Evolutionary conservation across 2,888 invertebrate species (phyloP).

Genomic region (Odontocerum albicorne): DNA sequence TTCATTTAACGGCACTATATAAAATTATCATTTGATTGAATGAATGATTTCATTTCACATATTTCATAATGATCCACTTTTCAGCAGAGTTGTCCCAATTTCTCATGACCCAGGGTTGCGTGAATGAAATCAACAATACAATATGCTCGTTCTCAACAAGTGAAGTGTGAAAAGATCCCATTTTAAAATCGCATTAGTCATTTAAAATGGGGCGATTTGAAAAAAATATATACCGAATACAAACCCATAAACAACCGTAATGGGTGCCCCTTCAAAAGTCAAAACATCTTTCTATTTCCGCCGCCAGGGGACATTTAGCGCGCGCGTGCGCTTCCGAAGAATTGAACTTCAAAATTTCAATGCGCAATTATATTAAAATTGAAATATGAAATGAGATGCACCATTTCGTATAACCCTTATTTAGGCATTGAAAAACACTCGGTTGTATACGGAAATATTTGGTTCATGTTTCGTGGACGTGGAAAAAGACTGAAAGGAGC

Average conservation of each 20-base stretch:
- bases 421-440: no score
- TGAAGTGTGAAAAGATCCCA: constrained; percentile 19
- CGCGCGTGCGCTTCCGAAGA: constrained; percentile 31
- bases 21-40: no score
- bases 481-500: no score
- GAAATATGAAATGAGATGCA: constrained; percentile 19
- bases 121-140: no score
- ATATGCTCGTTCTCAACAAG: constrained; percentile 13
- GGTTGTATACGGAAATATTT: no score
- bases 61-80: no score
- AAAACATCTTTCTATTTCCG: constrained; percentile 28
- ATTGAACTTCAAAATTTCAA: constrained; percentile 20
- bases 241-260: constrained; percentile 33
- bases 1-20: no score
- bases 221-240: constrained; percentile 23
- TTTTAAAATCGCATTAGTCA: constrained; percentile 25
- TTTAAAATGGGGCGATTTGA: constrained; percentile 26
- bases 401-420: not conserved
- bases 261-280: constrained; percentile 22
- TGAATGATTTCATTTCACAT: no score
- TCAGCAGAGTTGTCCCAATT: no score
- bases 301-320: constrained; percentile 26
- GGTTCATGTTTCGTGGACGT: no score
- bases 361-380: constrained; percentile 25
- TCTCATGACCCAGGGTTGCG: no score